Conservation (phyloP, 2,113 vertebrate species). For the Aix galericulata region DNA sequence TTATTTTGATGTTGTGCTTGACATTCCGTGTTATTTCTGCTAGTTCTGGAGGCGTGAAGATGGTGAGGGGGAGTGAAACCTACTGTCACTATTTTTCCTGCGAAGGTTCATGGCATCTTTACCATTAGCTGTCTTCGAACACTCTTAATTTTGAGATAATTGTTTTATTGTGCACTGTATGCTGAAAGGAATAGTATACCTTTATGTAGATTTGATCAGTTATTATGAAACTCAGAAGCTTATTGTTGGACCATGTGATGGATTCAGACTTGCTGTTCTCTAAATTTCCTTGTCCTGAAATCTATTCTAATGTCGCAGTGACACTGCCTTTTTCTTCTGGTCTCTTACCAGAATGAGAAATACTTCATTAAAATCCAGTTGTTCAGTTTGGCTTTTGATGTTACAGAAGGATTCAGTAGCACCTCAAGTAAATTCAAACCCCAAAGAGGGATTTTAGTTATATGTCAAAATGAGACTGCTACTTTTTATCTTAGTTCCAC, state of each 20-base stretch:
- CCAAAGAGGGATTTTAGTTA: background rate
- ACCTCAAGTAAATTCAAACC: background rate
- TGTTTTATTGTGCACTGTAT: background rate
- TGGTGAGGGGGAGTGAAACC: constrained; percentile 32
- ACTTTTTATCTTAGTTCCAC: background rate
- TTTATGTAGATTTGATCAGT: background rate
- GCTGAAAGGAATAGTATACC: background rate
- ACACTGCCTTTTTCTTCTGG: background rate
- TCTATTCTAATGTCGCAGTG: background rate
- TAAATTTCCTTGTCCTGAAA: background rate
- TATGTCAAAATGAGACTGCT: background rate
- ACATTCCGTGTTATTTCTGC: constrained; percentile 38
- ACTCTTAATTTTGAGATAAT: background rate
- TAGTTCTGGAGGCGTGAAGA: constrained; percentile 10
- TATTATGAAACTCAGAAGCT: background rate
- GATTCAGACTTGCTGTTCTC: background rate
- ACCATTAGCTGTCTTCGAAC: background rate
- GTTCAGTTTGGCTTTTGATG: background rate
- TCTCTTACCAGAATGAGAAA: background rate
- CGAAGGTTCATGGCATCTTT: background rate
- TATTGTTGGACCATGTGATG: background rate
- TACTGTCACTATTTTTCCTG: constrained; percentile 45
- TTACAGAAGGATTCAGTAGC: background rate
- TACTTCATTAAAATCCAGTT: background rate
- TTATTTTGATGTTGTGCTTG: constrained; percentile 33